phyloP scores from a whole-genome alignment of 2,113 vertebrate species.

The Ophthalmotilapia sp. region DNA sequence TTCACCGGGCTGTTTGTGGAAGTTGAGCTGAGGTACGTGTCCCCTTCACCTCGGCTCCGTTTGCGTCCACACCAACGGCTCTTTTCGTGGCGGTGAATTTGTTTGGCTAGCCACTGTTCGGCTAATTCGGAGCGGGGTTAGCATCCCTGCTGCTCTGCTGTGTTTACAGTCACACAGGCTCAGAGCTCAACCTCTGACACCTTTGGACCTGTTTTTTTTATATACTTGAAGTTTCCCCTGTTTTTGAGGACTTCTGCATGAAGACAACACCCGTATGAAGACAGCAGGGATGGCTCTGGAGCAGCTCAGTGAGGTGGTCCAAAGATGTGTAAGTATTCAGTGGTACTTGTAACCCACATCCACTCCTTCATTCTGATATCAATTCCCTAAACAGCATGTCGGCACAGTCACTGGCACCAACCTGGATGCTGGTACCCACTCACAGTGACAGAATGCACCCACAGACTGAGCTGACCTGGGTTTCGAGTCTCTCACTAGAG shows the following conservation, averaged over 20 bases:
- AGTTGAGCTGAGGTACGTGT: neutral
- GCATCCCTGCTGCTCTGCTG: neutral
- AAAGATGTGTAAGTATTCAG: conserved; percentile 87
- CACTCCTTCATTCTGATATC: neutral
- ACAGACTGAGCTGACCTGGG: neutral
- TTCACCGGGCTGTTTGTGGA: neutral
- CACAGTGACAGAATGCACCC: neutral
- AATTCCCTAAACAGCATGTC: neutral
- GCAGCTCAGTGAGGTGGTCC: conserved; percentile 85
- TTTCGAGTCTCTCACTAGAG: neutral
- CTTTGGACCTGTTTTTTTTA: neutral
- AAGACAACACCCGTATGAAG: neutral
- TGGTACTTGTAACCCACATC: neutral
- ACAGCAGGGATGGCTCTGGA: conserved; percentile 80
- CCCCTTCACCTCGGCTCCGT: neutral
- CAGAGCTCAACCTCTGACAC: neutral
- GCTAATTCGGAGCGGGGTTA: neutral
- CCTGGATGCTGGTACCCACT: neutral
- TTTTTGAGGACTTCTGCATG: neutral
- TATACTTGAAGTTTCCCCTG: neutral
- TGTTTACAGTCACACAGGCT: neutral
- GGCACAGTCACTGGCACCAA: neutral
- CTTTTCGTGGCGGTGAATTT: too few relatives aligned
- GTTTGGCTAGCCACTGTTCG: neutral
- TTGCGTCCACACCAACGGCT: fast-evolving